phyloP scores from a whole-genome alignment of 2,888 invertebrate genomes.

The Calliscelio sp. region DNA sequence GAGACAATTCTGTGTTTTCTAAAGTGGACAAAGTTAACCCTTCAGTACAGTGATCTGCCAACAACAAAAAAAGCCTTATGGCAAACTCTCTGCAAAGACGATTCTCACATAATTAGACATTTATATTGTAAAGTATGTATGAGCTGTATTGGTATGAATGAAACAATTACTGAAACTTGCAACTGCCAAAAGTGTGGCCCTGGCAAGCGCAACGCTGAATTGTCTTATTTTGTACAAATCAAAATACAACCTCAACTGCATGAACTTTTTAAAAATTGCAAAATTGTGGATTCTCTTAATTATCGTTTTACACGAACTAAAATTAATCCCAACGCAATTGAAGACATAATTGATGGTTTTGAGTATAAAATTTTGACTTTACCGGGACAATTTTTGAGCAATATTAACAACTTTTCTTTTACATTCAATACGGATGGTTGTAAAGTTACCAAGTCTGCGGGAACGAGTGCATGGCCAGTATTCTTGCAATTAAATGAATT shows the following conservation, averaged over 20 bases:
- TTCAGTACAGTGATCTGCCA: neutral
- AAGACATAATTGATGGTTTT: neutral
- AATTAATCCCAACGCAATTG: neutral
- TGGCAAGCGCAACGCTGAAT: neutral
- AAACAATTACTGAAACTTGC: neutral
- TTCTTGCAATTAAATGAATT: constrained; percentile 19
- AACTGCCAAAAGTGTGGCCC: too few species aligned
- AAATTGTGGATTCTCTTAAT: too few species aligned
- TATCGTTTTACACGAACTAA: neutral
- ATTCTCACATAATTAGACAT: neutral
- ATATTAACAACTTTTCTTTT: neutral
- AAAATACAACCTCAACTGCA: neutral
- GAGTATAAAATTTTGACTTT: neutral
- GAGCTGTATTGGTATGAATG: neutral
- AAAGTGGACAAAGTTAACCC: neutral
- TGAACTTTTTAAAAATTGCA: too few species aligned
- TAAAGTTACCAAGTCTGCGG: neutral
- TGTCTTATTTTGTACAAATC: neutral
- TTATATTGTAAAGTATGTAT: neutral
- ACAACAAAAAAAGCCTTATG: neutral
- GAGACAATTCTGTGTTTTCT: neutral
- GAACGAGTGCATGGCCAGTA: neutral
- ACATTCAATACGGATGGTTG: constrained; percentile 20
- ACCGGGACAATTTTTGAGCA: neutral
- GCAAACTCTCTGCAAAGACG: neutral